Evolutionary conservation across 2,797 vertebrate genomes (phyloP).

Genomic region (Sebastes trivittatus): DNA sequence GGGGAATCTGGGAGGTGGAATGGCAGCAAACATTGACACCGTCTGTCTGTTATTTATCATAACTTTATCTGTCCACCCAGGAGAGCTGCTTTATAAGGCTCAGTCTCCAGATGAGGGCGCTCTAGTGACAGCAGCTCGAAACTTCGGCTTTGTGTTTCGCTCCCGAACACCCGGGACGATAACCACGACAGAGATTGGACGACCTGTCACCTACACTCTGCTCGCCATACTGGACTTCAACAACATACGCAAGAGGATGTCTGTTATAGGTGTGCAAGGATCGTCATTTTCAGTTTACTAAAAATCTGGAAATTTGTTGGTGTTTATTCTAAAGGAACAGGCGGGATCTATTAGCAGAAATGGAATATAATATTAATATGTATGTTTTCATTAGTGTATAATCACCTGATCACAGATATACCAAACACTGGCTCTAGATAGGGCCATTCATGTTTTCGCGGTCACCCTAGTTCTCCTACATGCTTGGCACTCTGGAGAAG

Average conservation of each 20-base stretch:
- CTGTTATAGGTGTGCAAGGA: constrained; percentile 88
- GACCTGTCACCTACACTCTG: constrained; percentile 88
- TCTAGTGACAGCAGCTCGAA: constrained; percentile 91
- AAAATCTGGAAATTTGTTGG: neutral
- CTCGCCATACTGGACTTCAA: constrained; percentile 96
- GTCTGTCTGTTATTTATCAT: neutral
- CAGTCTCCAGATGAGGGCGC: constrained; percentile 95
- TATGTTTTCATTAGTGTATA: too few species aligned
- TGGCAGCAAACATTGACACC: neutral
- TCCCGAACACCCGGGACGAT: constrained; percentile 91
- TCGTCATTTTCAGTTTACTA: neutral
- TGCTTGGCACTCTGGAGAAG: too few species aligned
- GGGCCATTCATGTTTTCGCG: too few species aligned
- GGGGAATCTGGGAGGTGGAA: neutral
- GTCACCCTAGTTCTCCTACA: too few species aligned
- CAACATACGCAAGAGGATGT: constrained; percentile 96
- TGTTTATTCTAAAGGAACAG: neutral
- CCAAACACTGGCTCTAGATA: too few species aligned
- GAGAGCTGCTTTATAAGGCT: constrained; percentile 91
- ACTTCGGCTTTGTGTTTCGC: constrained; percentile 94
- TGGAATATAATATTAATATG: too few species aligned
- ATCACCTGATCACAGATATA: too few species aligned
- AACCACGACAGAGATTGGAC: constrained; percentile 89
- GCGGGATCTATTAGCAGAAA: too few species aligned
- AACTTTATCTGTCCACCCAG: constrained; percentile 64